Evolutionary conservation across 1,140 invertebrate genomes (phyloP).

Genomic region (Aporrectodea caliginosa): DNA sequence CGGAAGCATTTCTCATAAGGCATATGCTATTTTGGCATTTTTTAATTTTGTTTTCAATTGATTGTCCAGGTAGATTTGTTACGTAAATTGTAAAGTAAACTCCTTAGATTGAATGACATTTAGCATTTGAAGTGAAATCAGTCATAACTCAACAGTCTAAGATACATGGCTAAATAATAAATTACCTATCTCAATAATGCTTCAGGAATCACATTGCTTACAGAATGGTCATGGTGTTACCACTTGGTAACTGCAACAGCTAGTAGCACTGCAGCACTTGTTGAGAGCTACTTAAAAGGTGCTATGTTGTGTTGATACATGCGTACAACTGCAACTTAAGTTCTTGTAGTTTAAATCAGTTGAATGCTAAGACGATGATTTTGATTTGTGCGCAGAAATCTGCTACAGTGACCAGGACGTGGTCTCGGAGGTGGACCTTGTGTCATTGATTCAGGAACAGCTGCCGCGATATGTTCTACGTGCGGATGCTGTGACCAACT

Average conservation of each 20-base stretch:
- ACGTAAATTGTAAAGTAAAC: too few relatives aligned
- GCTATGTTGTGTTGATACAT: not conserved
- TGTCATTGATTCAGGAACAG: conserved; percentile 88
- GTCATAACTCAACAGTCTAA: too few relatives aligned
- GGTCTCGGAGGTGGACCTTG: conserved; percentile 79
- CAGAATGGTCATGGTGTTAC: too few relatives aligned
- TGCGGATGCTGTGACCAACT: conserved; percentile 89
- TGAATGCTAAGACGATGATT: not conserved
- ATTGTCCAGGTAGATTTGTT: too few relatives aligned
- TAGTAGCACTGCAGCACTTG: not conserved
- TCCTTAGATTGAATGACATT: too few relatives aligned
- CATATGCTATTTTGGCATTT: too few relatives aligned
- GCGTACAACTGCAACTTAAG: too few relatives aligned
- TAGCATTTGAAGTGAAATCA: too few relatives aligned
- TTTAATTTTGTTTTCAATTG: too few relatives aligned
- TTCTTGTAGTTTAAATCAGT: not conserved
- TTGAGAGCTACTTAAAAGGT: not conserved
- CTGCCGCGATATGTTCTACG: conserved; percentile 89
- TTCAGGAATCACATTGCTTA: not conserved
- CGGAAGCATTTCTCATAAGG: too few relatives aligned
- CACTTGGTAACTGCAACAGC: not conserved
- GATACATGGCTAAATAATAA: too few relatives aligned
- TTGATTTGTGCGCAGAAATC: not conserved
- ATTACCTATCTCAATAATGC: too few relatives aligned
- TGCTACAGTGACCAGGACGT: not conserved